A percentile compares a stretch with the other conserved stretches of the same genome.
Evolutionary conservation across 2,113 vertebrate species (phyloP).

Genomic region (Struthio camelus): DNA sequence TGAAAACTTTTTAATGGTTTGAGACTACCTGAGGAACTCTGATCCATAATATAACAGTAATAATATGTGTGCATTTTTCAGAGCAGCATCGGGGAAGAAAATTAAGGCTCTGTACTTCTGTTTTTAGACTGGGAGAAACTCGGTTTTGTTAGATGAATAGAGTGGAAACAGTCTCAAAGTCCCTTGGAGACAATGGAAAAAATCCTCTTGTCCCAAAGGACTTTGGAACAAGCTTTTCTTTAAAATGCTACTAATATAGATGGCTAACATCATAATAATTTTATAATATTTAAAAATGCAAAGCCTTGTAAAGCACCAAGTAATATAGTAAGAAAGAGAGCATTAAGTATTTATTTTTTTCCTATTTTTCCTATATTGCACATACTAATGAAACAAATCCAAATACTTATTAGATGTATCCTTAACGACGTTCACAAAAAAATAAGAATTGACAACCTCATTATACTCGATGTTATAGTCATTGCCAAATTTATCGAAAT

Average conservation of each 20-base stretch:
- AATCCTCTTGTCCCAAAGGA: not conserved
- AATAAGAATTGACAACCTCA: not conserved
- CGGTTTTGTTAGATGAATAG: not conserved
- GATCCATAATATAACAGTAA: not conserved
- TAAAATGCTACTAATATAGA: not conserved
- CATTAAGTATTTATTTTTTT: not conserved
- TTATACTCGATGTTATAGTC: not conserved
- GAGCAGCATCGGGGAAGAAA: not conserved
- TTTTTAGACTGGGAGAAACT: not conserved
- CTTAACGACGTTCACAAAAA: not conserved
- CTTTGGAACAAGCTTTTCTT: not conserved
- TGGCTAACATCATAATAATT: not conserved
- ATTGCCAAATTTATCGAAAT: not conserved
- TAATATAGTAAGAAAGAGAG: not conserved
- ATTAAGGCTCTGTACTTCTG: not conserved
- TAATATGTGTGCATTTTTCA: not conserved
- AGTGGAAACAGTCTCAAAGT: not conserved
- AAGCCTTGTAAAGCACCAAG: not conserved
- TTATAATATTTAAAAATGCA: not conserved
- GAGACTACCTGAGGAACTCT: not conserved
- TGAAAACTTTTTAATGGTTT: not conserved
- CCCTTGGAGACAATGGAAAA: not conserved
- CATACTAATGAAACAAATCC: not conserved
- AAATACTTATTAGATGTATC: not conserved
- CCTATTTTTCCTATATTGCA: not conserved